phyloP scores from a whole-genome alignment of 2,797 vertebrate genomes.

The Acipenser oxyrinchus region DNA sequence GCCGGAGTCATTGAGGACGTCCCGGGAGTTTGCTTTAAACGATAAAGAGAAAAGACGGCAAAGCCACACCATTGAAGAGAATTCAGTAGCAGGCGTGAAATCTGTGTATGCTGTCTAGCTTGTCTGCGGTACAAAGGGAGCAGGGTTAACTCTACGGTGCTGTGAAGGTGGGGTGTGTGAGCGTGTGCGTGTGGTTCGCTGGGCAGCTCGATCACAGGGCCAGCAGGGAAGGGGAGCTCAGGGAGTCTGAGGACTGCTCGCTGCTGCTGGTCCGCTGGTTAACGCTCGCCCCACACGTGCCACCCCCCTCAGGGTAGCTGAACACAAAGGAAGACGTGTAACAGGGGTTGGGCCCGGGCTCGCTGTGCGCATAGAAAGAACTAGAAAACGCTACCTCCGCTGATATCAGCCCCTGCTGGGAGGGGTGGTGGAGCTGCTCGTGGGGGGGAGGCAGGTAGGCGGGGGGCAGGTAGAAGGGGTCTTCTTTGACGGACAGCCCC shows the following conservation, averaged over 20 bases:
- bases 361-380: slow-evolving; percentile 87
- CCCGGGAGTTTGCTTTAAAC: too few relatives aligned
- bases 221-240: slow-evolving; percentile 93
- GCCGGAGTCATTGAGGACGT: too few relatives aligned
- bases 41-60: too few relatives aligned
- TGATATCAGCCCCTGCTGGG: slow-evolving; percentile 63
- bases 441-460: slow-evolving; percentile 49
- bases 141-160: background rate
- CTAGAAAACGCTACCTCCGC: slow-evolving; percentile 85
- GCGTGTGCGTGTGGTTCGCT: background rate
- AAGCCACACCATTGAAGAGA: too few relatives aligned
- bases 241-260: slow-evolving; percentile 93
- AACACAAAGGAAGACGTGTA: slow-evolving; percentile 99
- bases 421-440: slow-evolving; percentile 43
- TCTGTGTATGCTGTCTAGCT: background rate
- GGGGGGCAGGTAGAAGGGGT: slow-evolving; percentile 71
- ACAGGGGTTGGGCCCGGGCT: slow-evolving; percentile 77
- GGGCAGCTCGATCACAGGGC: slow-evolving; percentile 70
- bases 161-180: slow-evolving; percentile 9
- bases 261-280: slow-evolving; percentile 94
- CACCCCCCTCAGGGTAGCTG: slow-evolving; percentile 93
- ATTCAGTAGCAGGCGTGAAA: too few relatives aligned
- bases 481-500: slow-evolving; percentile 76
- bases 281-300: slow-evolving; percentile 79
- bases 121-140: background rate